These are phyloP conservation scores for Anarsia innoxiella DNA, from an alignment of 2,888 invertebrate genomes.

Conservation along the genomic window DNA sequence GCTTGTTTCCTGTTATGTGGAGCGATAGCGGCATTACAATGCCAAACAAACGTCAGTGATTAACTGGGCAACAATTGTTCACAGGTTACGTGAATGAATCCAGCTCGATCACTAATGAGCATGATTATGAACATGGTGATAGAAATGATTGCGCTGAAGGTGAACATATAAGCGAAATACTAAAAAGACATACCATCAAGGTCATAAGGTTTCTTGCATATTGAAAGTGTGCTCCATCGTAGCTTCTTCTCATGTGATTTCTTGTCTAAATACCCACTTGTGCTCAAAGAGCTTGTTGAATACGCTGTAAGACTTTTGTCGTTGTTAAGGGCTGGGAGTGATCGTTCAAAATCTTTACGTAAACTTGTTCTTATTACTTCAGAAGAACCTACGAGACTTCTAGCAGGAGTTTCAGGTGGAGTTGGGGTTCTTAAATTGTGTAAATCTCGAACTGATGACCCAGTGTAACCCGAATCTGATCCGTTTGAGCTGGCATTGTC, in stretches of 20 bases:
- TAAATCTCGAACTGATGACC: slow-evolving; percentile 36
- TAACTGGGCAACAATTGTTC: slow-evolving; percentile 23
- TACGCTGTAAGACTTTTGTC: slow-evolving; percentile 24
- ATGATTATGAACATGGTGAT: too few relatives aligned
- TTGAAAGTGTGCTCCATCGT: slow-evolving; percentile 49
- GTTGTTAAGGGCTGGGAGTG: slow-evolving; percentile 31
- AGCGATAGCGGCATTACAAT: slow-evolving; percentile 37
- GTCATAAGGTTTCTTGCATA: slow-evolving; percentile 32
- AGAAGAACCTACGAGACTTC: background rate
- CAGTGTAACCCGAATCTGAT: slow-evolving; percentile 49
- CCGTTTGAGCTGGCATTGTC: slow-evolving; percentile 39
- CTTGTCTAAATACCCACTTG: slow-evolving; percentile 23
- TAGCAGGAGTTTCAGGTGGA: background rate
- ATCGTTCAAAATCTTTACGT: slow-evolving; percentile 31
- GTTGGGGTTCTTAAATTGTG: slow-evolving; percentile 20
- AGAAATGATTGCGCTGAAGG: too few relatives aligned
- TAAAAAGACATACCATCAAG: slow-evolving; percentile 28
- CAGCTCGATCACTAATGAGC: slow-evolving; percentile 10
- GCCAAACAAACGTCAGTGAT: slow-evolving; percentile 32
- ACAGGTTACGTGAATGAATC: slow-evolving; percentile 20
- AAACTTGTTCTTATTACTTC: slow-evolving; percentile 8
- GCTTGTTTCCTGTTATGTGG: slow-evolving; percentile 59
- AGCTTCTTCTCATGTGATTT: slow-evolving; percentile 37
- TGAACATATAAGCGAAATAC: too few relatives aligned
- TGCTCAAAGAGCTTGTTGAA: slow-evolving; percentile 33